These are phyloP conservation scores for Pipistrellus kuhlii DNA, from an alignment of 2,797 vertebrate genomes.

Conservation along the genomic window DNA sequence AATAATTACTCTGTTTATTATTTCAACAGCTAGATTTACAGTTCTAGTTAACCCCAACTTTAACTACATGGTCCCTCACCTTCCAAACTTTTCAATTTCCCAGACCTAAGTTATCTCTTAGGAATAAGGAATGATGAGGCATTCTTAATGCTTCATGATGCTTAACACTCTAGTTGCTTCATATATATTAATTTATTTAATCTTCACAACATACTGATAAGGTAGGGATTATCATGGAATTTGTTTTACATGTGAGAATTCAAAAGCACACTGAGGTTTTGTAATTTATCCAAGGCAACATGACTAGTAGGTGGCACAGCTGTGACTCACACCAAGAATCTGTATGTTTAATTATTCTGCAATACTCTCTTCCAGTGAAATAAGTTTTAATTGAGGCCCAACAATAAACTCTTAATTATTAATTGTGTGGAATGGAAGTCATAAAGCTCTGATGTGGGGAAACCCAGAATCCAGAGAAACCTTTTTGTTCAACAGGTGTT, in stretches of 20 bases:
- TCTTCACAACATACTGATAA: conserved; percentile 25
- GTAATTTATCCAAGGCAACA: background rate
- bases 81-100: conserved; percentile 68
- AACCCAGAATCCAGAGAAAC: background rate
- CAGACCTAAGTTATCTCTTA: conserved; percentile 2
- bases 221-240: background rate
- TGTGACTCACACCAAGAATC: background rate
- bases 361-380: background rate
- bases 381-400: background rate
- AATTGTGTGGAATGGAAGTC: background rate
- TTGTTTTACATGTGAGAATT: background rate
- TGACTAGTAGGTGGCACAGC: background rate
- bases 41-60: conserved; percentile 46
- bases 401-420: background rate
- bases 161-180: background rate
- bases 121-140: background rate
- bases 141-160: conserved; percentile 37
- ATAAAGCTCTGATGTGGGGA: background rate
- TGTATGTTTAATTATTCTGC: background rate
- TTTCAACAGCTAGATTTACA: conserved; percentile 77
- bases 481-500: background rate
- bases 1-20: conserved; percentile 82
- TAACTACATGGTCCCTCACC: conserved; percentile 53
- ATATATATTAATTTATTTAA: conserved; percentile 43
- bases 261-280: background rate